Conservation (phyloP, 2,888 invertebrate genomes). For the Prosopocoilus inquinatus region DNA sequence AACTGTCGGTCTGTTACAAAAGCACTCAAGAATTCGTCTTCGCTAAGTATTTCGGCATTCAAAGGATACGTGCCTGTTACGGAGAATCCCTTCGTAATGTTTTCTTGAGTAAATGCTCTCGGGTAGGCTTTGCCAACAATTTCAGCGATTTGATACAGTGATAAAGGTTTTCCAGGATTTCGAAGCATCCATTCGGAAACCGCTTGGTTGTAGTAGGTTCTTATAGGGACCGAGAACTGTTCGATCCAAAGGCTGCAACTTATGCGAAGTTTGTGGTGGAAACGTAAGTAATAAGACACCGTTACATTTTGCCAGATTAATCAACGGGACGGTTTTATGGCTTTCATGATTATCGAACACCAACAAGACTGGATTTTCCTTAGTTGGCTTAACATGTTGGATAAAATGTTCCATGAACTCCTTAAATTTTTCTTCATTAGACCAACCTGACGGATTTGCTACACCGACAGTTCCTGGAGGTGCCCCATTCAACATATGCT, state of each 20-base stretch:
- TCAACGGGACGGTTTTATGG: slow-evolving; percentile 19
- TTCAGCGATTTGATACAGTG: not conserved
- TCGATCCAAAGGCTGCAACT: not conserved
- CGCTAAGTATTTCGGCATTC: slow-evolving; percentile 21
- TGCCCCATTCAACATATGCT: slow-evolving; percentile 26
- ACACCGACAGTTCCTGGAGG: slow-evolving; percentile 25
- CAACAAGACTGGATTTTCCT: slow-evolving; percentile 25
- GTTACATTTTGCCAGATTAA: not conserved
- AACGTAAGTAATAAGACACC: not conserved
- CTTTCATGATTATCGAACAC: slow-evolving; percentile 32
- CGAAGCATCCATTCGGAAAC: not conserved
- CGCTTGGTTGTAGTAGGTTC: not conserved
- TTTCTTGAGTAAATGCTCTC: not conserved
- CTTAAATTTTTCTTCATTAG: slow-evolving; percentile 26
- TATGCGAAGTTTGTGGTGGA: not conserved
- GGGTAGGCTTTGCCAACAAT: not conserved
- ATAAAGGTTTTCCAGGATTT: not conserved
- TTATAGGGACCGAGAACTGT: not conserved
- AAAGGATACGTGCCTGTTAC: slow-evolving; percentile 25
- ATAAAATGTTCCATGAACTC: slow-evolving; percentile 26
- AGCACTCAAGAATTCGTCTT: slow-evolving; percentile 19
- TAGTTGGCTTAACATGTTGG: slow-evolving; percentile 21
- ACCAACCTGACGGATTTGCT: slow-evolving; percentile 28
- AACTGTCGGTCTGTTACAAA: slow-evolving; percentile 16
- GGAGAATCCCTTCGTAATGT: slow-evolving; percentile 24